These are phyloP conservation scores for Hydractinia symbiolongicarpus DNA, from an alignment of 30 jellyfish, hydroid and myxozoan species.

Conservation along the genomic window DNA sequence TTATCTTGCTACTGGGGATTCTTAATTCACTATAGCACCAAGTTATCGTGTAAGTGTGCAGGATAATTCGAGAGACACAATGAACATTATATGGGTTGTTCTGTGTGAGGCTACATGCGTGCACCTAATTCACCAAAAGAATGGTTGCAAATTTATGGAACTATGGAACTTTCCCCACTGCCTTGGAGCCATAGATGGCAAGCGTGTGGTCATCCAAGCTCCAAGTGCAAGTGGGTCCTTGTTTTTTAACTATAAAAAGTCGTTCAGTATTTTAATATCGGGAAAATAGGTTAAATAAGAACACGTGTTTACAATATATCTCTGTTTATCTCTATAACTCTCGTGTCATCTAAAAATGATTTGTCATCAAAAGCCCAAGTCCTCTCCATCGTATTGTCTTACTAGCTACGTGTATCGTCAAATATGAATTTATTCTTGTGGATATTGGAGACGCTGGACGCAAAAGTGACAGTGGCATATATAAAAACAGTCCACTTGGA, in stretches of 20 bases:
- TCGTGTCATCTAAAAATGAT: too few relatives aligned
- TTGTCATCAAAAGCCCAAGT: too few relatives aligned
- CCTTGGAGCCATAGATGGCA: conserved; percentile 34
- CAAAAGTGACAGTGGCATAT: conserved; percentile 43
- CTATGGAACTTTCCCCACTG: conserved; percentile 37
- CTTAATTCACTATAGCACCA: conserved; percentile 30
- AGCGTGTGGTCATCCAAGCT: conserved; percentile 31
- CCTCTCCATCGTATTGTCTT: too few relatives aligned
- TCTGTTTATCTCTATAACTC: too few relatives aligned
- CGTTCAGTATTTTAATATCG: too few relatives aligned
- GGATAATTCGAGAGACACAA: conserved; percentile 6
- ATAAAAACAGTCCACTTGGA: conserved; percentile 26
- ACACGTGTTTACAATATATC: too few relatives aligned
- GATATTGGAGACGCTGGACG: conserved; percentile 26
- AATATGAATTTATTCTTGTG: conserved; percentile 5
- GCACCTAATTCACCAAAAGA: background rate
- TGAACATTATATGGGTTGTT: background rate
- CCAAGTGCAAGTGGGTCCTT: conserved; percentile 7
- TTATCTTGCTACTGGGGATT: conserved; percentile 24
- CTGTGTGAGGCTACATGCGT: background rate
- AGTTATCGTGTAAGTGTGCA: conserved; percentile 20
- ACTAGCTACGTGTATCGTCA: conserved; percentile 30
- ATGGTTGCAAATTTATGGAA: conserved; percentile 15
- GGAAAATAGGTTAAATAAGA: too few relatives aligned
- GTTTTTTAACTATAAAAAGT: conserved; percentile 28